phyloP scores from a whole-genome alignment of 2,113 vertebrate genomes.

The Salminus brasiliensis region DNA sequence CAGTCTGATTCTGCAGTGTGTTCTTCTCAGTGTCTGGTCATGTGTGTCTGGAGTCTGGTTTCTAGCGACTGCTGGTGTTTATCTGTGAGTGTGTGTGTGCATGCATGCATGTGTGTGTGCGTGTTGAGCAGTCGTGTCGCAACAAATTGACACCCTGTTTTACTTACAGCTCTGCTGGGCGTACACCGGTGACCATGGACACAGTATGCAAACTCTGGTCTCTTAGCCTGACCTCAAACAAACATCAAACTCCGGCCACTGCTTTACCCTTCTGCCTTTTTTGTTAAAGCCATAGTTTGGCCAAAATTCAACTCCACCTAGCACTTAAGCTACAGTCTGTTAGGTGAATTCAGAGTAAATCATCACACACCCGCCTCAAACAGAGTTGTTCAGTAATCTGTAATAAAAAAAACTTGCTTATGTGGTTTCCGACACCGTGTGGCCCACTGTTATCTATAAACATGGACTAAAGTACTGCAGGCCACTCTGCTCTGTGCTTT shows the following conservation, averaged over 20 bases:
- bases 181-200: background rate
- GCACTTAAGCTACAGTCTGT: too few relatives aligned
- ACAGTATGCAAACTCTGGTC: constrained; percentile 1
- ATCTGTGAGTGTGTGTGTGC: background rate
- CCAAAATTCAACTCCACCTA: background rate
- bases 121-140: background rate
- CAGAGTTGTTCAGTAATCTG: too few relatives aligned
- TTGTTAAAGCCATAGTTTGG: background rate
- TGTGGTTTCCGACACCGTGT: too few relatives aligned
- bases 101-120: background rate
- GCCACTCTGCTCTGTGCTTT: too few relatives aligned
- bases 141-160: background rate
- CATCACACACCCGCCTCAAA: too few relatives aligned
- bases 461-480: too few relatives aligned
- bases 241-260: background rate
- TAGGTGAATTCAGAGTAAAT: too few relatives aligned
- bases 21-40: too few relatives aligned
- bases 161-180: background rate
- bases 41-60: too few relatives aligned
- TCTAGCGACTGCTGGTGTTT: background rate
- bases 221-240: background rate
- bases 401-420: too few relatives aligned
- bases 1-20: too few relatives aligned
- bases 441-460: too few relatives aligned
- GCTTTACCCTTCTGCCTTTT: background rate